Percentiles rank a stretch among this genome's conserved stretches.
phyloP scores from a whole-genome alignment of 2,888 invertebrate genomes.

The Cantharis nigra region DNA sequence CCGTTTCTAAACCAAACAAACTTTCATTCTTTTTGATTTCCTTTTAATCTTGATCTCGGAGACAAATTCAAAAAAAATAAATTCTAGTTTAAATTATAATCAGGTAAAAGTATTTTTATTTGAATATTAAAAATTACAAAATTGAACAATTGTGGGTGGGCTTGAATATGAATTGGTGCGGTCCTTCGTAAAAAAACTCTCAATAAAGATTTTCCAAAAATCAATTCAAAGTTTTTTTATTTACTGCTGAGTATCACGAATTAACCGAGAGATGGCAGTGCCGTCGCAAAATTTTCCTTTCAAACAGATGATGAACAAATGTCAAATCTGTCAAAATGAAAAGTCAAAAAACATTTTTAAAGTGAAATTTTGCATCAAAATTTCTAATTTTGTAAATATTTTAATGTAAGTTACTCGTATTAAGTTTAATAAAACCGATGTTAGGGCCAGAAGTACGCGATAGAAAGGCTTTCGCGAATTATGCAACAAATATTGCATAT shows the following conservation, averaged over 20 bases:
- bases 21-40: no score
- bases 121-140: no score
- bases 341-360: conserved; percentile 2
- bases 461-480: neutral
- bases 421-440: neutral
- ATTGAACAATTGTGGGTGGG: no score
- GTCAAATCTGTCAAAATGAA: conserved; percentile 3
- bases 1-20: no score
- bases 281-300: neutral
- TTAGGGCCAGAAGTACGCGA: neutral
- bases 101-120: no score
- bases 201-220: no score
- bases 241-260: neutral
- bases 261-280: neutral
- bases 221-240: no score
- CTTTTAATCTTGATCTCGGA: no score
- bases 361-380: neutral
- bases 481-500: neutral
- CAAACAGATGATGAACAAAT: neutral
- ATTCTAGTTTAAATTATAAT: no score
- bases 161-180: no score
- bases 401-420: neutral
- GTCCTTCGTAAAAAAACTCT: no score
- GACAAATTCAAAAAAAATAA: no score
- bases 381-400: neutral